These are phyloP conservation scores for Oreochromis grahami DNA, from an alignment of 2,797 vertebrate species.

Conservation along the genomic window DNA sequence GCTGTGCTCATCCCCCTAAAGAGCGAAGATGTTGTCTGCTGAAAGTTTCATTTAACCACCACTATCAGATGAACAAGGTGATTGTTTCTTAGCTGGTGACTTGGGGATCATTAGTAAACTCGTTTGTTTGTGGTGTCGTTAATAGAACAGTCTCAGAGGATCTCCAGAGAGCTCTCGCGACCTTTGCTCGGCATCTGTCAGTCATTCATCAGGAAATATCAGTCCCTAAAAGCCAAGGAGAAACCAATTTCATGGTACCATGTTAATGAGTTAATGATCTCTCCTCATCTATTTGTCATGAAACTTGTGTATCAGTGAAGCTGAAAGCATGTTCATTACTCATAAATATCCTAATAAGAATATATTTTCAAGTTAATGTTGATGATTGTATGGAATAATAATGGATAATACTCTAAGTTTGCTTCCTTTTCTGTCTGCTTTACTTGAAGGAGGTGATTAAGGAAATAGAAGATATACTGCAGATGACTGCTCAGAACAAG, in stretches of 20 bases:
- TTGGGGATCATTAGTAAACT: constrained; percentile 89
- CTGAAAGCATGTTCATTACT: neutral
- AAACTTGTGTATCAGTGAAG: constrained; percentile 19
- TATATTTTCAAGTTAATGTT: neutral
- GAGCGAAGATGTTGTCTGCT: constrained; percentile 82
- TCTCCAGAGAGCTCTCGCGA: constrained; percentile 95
- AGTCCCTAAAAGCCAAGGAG: constrained; percentile 91
- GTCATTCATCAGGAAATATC: constrained; percentile 99
- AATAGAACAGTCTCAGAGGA: constrained; percentile 92
- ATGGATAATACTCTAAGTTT: neutral
- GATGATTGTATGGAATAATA: neutral
- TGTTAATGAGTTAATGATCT: constrained; percentile 94
- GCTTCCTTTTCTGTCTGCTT: neutral
- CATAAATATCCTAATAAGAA: neutral
- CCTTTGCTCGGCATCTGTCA: constrained; percentile 98
- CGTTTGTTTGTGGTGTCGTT: constrained; percentile 95
- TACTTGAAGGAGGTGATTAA: constrained; percentile 67
- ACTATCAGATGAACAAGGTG: constrained; percentile 86
- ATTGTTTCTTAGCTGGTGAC: constrained; percentile 85
- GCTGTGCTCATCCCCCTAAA: constrained; percentile 86
- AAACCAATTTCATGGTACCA: constrained; percentile 98
- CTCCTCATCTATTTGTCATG: constrained; percentile 69
- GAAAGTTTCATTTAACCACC: constrained; percentile 92
- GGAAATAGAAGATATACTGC: constrained; percentile 79
- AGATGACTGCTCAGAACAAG: constrained; percentile 79